phyloP scores from a whole-genome alignment of 1,140 invertebrate species.

The Bombyx mandarina region DNA sequence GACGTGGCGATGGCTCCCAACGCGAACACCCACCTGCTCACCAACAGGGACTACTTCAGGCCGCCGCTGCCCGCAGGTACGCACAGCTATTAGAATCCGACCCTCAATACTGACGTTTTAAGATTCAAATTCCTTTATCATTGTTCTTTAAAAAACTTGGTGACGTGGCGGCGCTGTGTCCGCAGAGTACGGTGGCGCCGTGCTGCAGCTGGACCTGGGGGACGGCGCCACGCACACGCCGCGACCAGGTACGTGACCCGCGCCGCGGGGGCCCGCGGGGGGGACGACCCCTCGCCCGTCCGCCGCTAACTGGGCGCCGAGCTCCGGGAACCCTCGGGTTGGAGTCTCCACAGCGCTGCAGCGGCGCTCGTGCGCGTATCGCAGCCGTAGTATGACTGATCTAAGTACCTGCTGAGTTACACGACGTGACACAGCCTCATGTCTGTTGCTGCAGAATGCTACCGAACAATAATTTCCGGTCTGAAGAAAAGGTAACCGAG shows the following conservation, averaged over 20 bases:
- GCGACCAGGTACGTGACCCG: constrained; percentile 30
- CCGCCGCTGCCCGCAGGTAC: constrained; percentile 19
- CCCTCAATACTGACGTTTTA: background rate
- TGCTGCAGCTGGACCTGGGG: constrained; percentile 82
- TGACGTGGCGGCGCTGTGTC: constrained; percentile 1
- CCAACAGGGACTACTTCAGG: constrained; percentile 35
- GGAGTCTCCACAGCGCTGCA: too few species aligned
- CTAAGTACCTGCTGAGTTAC: too few species aligned
- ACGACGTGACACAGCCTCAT: too few species aligned
- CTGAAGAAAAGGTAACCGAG: too few species aligned
- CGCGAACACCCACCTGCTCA: constrained; percentile 54
- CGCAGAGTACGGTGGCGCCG: constrained; percentile 37
- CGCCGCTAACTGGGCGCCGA: too few species aligned
- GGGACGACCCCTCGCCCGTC: too few species aligned
- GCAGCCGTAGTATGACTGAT: too few species aligned
- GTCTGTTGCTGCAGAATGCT: too few species aligned
- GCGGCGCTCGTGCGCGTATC: too few species aligned
- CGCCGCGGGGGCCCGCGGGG: background rate
- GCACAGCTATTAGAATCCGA: background rate
- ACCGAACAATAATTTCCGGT: too few species aligned
- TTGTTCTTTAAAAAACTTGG: background rate
- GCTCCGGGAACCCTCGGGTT: too few species aligned
- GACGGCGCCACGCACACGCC: constrained; percentile 78
- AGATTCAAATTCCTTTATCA: background rate
- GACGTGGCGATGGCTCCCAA: constrained; percentile 59